Evolutionary conservation across 1,140 invertebrate species (phyloP).

Genomic region (Colletes gigas): DNA sequence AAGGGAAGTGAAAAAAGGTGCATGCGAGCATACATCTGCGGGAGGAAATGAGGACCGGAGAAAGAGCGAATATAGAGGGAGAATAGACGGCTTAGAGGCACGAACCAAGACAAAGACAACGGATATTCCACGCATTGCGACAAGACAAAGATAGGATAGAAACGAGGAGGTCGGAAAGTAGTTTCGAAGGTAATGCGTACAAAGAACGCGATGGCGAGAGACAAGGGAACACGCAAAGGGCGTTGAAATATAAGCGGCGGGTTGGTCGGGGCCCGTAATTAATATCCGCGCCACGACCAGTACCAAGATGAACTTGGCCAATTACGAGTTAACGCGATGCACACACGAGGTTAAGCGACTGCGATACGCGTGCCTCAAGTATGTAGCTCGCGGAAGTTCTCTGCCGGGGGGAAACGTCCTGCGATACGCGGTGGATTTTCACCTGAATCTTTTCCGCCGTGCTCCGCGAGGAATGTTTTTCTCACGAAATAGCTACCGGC

Average conservation of each 20-base stretch:
- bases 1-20: slow-evolving; percentile 30
- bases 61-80: neutral
- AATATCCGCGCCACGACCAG: slow-evolving; percentile 40
- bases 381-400: neutral
- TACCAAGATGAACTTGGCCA: slow-evolving; percentile 22
- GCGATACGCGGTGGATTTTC: too few relatives aligned
- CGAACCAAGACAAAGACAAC: slow-evolving; percentile 28
- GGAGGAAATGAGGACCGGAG: slow-evolving; percentile 29
- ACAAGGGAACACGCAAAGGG: neutral
- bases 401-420: too few relatives aligned
- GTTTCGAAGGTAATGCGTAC: slow-evolving; percentile 39
- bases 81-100: slow-evolving; percentile 37
- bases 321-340: slow-evolving; percentile 37
- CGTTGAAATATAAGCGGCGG: neutral
- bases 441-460: neutral
- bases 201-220: slow-evolving; percentile 10
- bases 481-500: neutral
- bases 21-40: slow-evolving; percentile 28
- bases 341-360: slow-evolving; percentile 5
- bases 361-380: neutral
- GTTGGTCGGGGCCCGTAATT: slow-evolving; percentile 48
- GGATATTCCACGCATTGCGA: slow-evolving; percentile 7
- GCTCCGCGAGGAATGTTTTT: neutral
- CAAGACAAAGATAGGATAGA: slow-evolving; percentile 18
- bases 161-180: slow-evolving; percentile 8